Base-by-base conservation (phyloP, 2,888 invertebrate species). In the Nebria brevicollis region DNA sequence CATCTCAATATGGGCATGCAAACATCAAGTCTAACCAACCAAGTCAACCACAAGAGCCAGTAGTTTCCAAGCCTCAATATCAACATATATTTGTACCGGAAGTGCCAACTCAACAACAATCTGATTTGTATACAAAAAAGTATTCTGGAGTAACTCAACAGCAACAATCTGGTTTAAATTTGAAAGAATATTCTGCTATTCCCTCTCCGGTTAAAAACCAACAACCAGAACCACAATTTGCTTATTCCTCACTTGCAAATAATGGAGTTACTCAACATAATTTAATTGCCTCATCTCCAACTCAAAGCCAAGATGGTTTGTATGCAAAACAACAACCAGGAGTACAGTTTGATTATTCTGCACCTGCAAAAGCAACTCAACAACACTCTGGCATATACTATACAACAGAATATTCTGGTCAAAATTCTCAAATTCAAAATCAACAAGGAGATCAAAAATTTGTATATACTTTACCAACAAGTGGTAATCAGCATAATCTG, bases 101-200 rank as follows among this genome's bases (percentile, higher is more conserved):
- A 54, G 54, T 54, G 13, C 54, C 54, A 54, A 54, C 68, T 77
- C 76, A 76, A 41, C 68, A 76, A 66, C 76, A 66, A 15, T 41
- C 66, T 25, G 26, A 42, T 66, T 76, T 66, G 42, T 76, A 76
- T 66, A 34, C 76, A 26, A 66, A 41, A 66, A 20, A 41, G 26
- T n/a, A 41, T 15, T 34, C 76, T 34, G 34, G 34, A 34, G 34
- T 5, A 34, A 34, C 34, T 13, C 8, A 54, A 54, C 54, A 54
- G 13, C 54, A 54, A 54, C 54, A 54, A 54, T 11, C 54, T 8
- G 54, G 54, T 13, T 54, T 54, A 54, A 11, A 54, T 54, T 54
- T 13, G 10, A 54, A 54, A 54, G 10, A 54, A 54, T 54, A 8
- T 13, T 54, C 54, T 7, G 7, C 5, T 11, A 54, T 54, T 11